A percentile compares a stretch with the other conserved stretches of the same genome.
Evolutionary conservation across 2,113 vertebrate genomes (phyloP).

Genomic region (Mobula hypostoma): DNA sequence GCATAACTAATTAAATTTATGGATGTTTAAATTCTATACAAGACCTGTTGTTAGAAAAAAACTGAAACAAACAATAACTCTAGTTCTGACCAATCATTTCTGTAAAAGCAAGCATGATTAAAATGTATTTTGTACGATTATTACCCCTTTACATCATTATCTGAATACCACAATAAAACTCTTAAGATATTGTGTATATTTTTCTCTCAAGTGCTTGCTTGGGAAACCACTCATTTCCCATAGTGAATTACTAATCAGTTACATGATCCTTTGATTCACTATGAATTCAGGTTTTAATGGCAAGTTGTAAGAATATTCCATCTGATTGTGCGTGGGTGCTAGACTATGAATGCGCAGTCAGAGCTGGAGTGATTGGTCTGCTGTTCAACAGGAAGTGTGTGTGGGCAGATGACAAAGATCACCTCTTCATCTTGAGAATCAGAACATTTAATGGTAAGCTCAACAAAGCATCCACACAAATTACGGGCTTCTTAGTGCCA

Average conservation of each 20-base stretch:
- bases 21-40: not conserved
- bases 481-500: constrained; percentile 33
- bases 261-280: constrained; percentile 17
- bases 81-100: not conserved
- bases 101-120: not conserved
- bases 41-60: not conserved
- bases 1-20: not conserved
- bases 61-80: constrained; percentile 7
- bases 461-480: constrained; percentile 38
- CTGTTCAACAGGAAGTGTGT: constrained; percentile 37
- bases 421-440: constrained; percentile 34
- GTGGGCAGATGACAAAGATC: constrained; percentile 38
- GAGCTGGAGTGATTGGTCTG: constrained; percentile 32
- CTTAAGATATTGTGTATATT: not conserved
- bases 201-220: constrained; percentile 16
- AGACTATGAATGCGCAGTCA: constrained; percentile 27
- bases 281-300: constrained; percentile 32
- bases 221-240: not conserved
- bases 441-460: constrained; percentile 35
- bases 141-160: constrained; percentile 2
- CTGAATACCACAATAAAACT: not conserved
- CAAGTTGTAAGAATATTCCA: constrained; percentile 32
- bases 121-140: not conserved
- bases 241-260: not conserved
- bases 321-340: constrained; percentile 30